Evolutionary conservation across 2,113 vertebrate genomes (phyloP).

Genomic region (Protobothrops flavoviridis): DNA sequence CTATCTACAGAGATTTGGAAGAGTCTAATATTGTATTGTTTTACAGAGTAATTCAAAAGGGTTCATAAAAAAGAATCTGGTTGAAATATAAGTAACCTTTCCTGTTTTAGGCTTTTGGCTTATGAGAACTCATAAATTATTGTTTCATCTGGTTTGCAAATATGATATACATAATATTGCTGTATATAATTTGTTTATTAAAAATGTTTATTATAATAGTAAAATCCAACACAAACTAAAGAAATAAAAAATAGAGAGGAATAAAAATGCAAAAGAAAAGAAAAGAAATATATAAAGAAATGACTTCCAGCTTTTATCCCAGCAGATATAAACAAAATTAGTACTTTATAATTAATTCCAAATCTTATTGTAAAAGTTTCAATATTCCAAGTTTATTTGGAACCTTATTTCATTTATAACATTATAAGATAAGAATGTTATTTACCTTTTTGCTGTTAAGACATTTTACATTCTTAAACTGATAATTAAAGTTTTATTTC

Average conservation of each 20-base stretch:
- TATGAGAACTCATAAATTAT: neutral
- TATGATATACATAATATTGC: neutral
- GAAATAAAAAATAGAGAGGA: neutral
- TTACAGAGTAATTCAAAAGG: neutral
- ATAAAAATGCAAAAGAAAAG: neutral
- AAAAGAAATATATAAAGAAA: neutral
- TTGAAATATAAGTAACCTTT: neutral
- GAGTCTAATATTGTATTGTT: neutral
- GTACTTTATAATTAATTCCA: neutral
- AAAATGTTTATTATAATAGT: neutral
- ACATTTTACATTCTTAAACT: neutral
- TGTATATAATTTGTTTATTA: neutral
- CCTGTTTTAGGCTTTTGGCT: neutral
- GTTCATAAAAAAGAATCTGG: neutral
- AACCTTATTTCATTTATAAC: neutral
- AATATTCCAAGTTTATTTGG: neutral
- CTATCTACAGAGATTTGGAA: neutral
- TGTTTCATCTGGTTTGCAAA: neutral
- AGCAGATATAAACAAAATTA: neutral
- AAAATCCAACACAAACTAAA: neutral
- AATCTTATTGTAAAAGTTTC: neutral
- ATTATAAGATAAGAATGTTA: neutral
- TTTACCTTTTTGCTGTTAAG: neutral
- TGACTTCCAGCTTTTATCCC: neutral
- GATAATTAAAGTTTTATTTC: neutral